Evolutionary conservation across 2,888 invertebrate species (phyloP), one percentile per base, ranked within the genome.

Genomic region (Chalcosyrphus nemorum): DNA sequence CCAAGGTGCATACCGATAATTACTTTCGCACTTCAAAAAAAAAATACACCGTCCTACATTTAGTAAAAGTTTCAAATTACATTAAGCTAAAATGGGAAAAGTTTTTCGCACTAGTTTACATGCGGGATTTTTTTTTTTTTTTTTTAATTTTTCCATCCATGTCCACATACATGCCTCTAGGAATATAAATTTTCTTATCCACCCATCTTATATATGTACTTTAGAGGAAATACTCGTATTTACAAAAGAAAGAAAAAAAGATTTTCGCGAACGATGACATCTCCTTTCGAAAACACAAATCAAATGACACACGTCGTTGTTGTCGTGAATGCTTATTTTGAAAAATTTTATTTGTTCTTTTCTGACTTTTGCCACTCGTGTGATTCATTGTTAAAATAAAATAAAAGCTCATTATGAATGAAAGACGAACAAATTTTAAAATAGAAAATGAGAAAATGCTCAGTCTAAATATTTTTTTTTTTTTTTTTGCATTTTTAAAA

Each of bases 21-120:
- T 29, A 43, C 43, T 43, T 59, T 27, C 15, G 29, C 2, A 29
- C 29, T 29, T 66, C 6, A 13, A 54, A 54, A 52, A 41, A 54
- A 52, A 41, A 43, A 15, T 17, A 11, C 6, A 19, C 21, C 32
- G 17, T 11, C 15, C 11, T n/a, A 11, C n/a, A n/a, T n/a, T n/a
- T n/a, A 52, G 6, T 27, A 54, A 54, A 38, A 68, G 68, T 68
- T 56, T 68, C 21, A 13, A 32, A 68, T 68, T 68, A 54, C 54
- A 38, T 41, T 41, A n/a, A 47, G 17, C n/a, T 15, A 19, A 47
- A 32, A 21, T 38, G 19, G 2, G 2, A 27, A 68, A 54, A 41
- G 24, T 61, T 27, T 61, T 29, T 19, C 13, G 43, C 27, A 29
- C 17, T 17, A 45, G 24, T 9, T 24, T 27, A 38, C 15, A 6